Base-by-base conservation (phyloP, 2,888 invertebrate species). In the Cosmopolites sordidus region DNA sequence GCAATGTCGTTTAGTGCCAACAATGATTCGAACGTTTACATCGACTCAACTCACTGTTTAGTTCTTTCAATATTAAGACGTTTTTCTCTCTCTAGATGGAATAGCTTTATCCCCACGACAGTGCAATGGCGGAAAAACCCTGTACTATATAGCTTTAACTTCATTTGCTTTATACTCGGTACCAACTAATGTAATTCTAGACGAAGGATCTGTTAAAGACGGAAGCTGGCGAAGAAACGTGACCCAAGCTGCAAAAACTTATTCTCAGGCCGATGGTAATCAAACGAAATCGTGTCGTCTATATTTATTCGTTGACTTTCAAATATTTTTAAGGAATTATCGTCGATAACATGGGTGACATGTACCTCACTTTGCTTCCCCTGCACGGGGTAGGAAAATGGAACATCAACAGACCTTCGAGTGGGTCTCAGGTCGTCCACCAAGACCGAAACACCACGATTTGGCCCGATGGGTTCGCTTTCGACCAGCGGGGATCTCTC, bases 381-480 rank as follows among this genome's bases (percentile, higher is more conserved):
- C 80, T 83, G 64, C 82, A 86, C 58, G 83, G 84, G 1, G 80
- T 88, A 42, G 82, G 81, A 11, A 81, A 79, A 71, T 87, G 86
- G 85, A 83, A 87, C 67, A 80, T 80, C 1, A 76, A 78, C 17
- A 65, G 74, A 48, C 73, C 78, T 43, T 80, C 83, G 63, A 74
- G 74, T 38, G 74, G 74, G 51, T 81, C 68, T 2, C 45, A 60
- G 48, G 60, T 69, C 17, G 47, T 70, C 11, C 81, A 83, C 12
- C 76, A 80, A 57, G 84, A 86, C 68, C 77, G 79, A 46, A 76
- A 77, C 52, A 79, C 78, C 61, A 80, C 86, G 63, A 83, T 86
- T 66, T 87, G 86, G 86, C 79, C 84, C 0, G 84, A 84, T 64
- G 79, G 83, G 12, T 84, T 86, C 68, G 79, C 80, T 1, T 83